These are phyloP conservation scores for Nesogale talazaci DNA, from an alignment of 2,113 vertebrate species.

Conservation along the genomic window DNA sequence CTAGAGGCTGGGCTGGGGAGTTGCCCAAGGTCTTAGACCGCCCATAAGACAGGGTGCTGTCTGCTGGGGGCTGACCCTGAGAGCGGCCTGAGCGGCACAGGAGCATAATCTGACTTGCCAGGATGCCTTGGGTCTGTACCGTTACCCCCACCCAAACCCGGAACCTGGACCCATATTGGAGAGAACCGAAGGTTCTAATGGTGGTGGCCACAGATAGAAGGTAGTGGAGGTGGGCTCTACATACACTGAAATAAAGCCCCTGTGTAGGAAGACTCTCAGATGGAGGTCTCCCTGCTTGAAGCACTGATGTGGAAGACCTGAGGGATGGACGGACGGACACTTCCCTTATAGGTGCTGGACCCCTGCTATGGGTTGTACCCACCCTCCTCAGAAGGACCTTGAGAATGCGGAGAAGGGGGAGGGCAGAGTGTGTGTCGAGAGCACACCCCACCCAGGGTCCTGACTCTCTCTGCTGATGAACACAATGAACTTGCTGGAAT, in stretches of 20 bases:
- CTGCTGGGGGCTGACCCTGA: no score
- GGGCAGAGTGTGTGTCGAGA: fast-evolving
- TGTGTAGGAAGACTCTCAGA: background rate
- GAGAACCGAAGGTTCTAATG: background rate
- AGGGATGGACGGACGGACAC: background rate
- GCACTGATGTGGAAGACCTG: background rate
- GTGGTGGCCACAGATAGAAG: background rate
- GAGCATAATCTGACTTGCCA: no score
- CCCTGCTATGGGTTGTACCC: background rate
- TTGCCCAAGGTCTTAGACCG: no score
- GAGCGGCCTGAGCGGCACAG: no score
- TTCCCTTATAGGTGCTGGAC: fast-evolving
- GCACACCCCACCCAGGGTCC: background rate
- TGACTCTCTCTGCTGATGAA: background rate
- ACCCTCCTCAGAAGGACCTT: background rate
- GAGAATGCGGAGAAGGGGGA: background rate
- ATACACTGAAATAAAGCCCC: background rate
- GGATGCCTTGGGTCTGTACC: no score
- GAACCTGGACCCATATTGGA: background rate
- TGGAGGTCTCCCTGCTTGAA: no score
- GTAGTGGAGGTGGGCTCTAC: background rate
- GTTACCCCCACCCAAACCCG: no score
- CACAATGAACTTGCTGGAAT: background rate
- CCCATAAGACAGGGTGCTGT: no score
- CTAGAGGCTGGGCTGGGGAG: no score